Evolutionary conservation across 2,113 vertebrate species (phyloP).

Genomic region (Coregonus clupeaformis): DNA sequence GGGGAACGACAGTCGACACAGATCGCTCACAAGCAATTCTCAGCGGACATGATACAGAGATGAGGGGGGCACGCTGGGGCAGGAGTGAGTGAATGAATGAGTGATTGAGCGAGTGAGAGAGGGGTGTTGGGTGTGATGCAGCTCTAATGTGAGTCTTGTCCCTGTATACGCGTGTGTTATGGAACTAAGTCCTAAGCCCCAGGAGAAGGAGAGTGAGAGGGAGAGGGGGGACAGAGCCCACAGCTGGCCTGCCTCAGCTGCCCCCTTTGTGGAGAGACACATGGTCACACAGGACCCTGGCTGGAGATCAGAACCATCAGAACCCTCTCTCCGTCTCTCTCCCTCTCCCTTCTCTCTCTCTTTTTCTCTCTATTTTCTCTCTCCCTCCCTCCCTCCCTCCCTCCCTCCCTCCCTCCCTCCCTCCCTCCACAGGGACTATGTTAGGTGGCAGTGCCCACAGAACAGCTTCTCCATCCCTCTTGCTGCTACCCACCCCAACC

Average conservation of each 20-base stretch:
- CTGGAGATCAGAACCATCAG: not conserved
- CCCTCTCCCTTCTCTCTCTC: too few species aligned
- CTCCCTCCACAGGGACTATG: not conserved
- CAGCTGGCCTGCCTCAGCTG: slow-evolving; percentile 34
- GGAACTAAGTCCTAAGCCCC: not conserved
- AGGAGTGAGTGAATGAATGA: not conserved
- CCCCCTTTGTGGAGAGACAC: not conserved
- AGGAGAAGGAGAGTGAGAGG: too few species aligned
- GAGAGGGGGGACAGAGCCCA: not conserved
- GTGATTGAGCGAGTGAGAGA: not conserved
- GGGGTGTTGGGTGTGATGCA: not conserved
- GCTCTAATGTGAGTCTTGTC: not conserved
- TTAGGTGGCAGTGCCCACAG: not conserved
- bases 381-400: not conserved
- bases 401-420: not conserved
- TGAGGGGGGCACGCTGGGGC: too few species aligned
- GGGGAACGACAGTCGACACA: too few species aligned
- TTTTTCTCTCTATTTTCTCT: too few species aligned
- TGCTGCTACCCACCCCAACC: not conserved
- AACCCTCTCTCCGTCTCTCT: too few species aligned
- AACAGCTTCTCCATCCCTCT: not conserved
- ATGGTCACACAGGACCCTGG: slow-evolving; percentile 13
- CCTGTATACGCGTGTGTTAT: not conserved
- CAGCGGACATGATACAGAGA: not conserved
- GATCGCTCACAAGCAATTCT: not conserved